Percentiles rank a stretch among this genome's conserved stretches.
phyloP scores from a whole-genome alignment of 2,888 invertebrate species.

The Suillia variegata region DNA sequence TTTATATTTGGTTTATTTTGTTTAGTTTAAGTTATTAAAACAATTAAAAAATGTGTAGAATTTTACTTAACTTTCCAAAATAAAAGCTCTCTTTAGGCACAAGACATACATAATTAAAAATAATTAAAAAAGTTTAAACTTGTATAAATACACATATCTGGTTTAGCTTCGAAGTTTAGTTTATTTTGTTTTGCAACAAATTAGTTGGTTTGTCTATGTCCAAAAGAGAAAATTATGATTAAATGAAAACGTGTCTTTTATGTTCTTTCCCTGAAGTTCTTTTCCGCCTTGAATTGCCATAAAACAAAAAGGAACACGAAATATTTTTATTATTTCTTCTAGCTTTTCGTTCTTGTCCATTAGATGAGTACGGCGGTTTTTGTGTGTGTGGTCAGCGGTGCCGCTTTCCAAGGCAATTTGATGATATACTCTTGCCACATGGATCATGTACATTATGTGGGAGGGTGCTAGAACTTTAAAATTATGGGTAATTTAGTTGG shows the following conservation, averaged over 20 bases:
- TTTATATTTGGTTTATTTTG: no score
- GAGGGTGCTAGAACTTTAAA: constrained; percentile 24
- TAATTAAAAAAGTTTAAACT: no score
- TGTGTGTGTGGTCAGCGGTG: neutral
- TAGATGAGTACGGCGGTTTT: neutral
- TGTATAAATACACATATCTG: no score
- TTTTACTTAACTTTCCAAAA: no score
- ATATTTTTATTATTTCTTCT: no score
- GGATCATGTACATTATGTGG: constrained; percentile 15
- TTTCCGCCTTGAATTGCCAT: constrained; percentile 1
- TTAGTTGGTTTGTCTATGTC: neutral
- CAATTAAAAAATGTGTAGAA: no score
- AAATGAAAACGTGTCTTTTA: constrained; percentile 24
- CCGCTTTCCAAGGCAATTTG: neutral
- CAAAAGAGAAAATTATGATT: constrained; percentile 24
- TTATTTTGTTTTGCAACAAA: no score
- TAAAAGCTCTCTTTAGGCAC: no score
- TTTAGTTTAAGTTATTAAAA: no score
- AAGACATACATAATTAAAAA: no score
- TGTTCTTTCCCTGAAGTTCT: neutral
- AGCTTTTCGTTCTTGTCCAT: neutral
- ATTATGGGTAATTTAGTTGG: constrained; percentile 23
- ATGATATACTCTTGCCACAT: neutral
- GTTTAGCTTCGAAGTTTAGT: no score
- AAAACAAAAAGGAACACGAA: no score